Percentiles rank a stretch among this genome's conserved stretches.
These are phyloP conservation scores for Amphiprion clarkii DNA, from an alignment of 2,797 vertebrate genomes.

Conservation along the genomic window DNA sequence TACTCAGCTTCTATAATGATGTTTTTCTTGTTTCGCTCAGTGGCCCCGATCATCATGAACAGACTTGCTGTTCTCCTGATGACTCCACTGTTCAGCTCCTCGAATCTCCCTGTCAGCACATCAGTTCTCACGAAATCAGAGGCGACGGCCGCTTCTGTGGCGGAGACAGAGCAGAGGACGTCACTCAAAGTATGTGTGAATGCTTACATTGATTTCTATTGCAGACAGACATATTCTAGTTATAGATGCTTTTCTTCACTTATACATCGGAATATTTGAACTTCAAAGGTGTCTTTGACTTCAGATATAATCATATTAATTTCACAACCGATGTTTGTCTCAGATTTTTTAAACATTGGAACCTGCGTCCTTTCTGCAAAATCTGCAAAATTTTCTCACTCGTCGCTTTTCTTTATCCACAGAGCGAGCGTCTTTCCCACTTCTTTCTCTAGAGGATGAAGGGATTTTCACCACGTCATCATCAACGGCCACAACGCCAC, in stretches of 20 bases:
- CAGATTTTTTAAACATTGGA: too few species aligned
- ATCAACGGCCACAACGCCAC: slow-evolving; percentile 73
- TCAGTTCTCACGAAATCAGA: slow-evolving; percentile 69
- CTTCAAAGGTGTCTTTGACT: background rate
- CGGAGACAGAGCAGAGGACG: slow-evolving; percentile 56
- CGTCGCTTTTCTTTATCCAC: slow-evolving; percentile 19
- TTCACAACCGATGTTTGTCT: background rate
- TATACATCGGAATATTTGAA: too few species aligned
- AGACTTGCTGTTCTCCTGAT: slow-evolving; percentile 82
- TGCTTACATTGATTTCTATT: background rate
- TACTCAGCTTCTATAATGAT: background rate
- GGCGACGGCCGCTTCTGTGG: slow-evolving; percentile 54
- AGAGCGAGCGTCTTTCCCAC: slow-evolving; percentile 87
- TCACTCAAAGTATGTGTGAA: slow-evolving; percentile 71
- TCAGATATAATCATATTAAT: too few species aligned
- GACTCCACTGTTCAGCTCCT: slow-evolving; percentile 87
- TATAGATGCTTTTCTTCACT: too few species aligned
- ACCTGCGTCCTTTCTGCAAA: too few species aligned
- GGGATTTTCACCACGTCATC: slow-evolving; percentile 84
- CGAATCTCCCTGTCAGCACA: slow-evolving; percentile 76
- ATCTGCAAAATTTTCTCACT: background rate
- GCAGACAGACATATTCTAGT: background rate
- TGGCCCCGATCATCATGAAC: slow-evolving; percentile 70
- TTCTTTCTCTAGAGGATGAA: slow-evolving; percentile 88
- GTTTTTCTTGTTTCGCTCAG: slow-evolving; percentile 51